Evolutionary conservation across 2,113 vertebrate genomes (phyloP), one percentile per base, ranked within the genome.

Genomic region (Nipponia nippon): DNA sequence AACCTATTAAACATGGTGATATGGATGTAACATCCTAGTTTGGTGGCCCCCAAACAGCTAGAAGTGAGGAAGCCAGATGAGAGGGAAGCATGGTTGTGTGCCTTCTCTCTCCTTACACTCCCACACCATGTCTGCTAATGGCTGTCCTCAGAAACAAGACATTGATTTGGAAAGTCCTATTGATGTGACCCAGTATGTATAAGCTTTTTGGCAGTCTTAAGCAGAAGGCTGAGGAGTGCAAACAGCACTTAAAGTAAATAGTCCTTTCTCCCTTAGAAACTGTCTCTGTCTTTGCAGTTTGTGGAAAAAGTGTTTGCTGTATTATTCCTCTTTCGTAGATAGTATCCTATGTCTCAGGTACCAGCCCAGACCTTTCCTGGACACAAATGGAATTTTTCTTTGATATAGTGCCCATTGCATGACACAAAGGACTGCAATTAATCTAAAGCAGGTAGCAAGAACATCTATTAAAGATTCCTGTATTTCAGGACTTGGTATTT

Each of bases 171-270:
- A 21, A 89, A 56, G 18, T 72, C 61, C 56, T 55, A 3, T 13
- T 49, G 47, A 47, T 88, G 32, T 0, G 0, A 63, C 22, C 11
- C 13, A 7, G 4, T 47, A 20, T 30, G 14, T 47, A 0, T 17
- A 50, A 50, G 16, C 5, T 38, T 90, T 67, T 69, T 83, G 58
- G 34, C 40, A 72, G 32, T 58, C 59, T 66, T 67, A 71, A 63
- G 59, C 18, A 63, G 27, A 81, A 13, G 23, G 23, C 23, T 53
- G 42, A 84, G 30, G 46, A 73, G 15, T 50, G 55, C 27, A 78
- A 82, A 34, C 22, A 71, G 32, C 14, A 42, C 23, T 55, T 17
- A n/a, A 53, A 73, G 4, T 23, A 80, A 86, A 56, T 18, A 21
- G 16, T 32, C 6, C 81, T 90, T 91, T 69, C 29, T 91, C 21